Conservation (phyloP, 2,113 vertebrate genomes). For the Hyperoodon ampullatus region DNA sequence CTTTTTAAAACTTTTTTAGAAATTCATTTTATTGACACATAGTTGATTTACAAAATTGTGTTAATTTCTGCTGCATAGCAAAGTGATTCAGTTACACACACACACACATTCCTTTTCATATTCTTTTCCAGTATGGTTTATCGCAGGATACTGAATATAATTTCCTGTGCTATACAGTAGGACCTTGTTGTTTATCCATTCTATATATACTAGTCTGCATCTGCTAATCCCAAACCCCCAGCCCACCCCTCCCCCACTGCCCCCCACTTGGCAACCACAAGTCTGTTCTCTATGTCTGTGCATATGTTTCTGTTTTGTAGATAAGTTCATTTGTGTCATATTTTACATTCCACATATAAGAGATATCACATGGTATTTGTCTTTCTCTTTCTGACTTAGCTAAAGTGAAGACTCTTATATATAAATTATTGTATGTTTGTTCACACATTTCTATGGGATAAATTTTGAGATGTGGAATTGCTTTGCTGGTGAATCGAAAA, state of each 20-base stretch:
- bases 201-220: too few species aligned
- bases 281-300: too few species aligned
- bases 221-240: too few species aligned
- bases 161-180: background rate
- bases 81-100: background rate
- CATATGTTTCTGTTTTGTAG: too few species aligned
- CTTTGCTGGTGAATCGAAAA: background rate
- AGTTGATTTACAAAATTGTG: background rate
- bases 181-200: background rate
- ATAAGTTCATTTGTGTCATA: too few species aligned
- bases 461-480: conserved; percentile 3
- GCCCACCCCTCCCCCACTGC: too few species aligned
- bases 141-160: background rate
- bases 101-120: background rate
- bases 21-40: background rate
- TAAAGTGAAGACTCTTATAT: background rate
- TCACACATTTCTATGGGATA: background rate
- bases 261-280: too few species aligned
- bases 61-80: background rate
- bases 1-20: background rate
- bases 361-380: too few species aligned
- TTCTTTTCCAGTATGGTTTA: background rate
- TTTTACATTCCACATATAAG: too few species aligned
- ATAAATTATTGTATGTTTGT: background rate
- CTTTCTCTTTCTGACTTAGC: too few species aligned